Percentiles rank a stretch among this genome's conserved stretches.
phyloP scores from a whole-genome alignment of 1,140 invertebrate species.

The Riptortus pedestris region DNA sequence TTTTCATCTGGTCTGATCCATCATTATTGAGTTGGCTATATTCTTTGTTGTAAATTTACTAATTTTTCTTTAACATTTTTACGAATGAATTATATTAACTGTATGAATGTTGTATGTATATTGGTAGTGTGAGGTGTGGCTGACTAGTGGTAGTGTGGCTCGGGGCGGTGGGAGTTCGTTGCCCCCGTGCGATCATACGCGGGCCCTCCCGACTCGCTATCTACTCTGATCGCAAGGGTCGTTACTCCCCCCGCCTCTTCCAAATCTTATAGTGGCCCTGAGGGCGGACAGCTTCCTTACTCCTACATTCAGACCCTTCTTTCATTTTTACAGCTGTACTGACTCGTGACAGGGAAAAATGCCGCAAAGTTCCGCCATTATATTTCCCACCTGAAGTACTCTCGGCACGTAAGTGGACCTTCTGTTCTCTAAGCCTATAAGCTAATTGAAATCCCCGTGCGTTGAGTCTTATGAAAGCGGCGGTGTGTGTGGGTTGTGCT shows the following conservation, averaged over 20 bases:
- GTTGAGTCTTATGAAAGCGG: too few species aligned
- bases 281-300: neutral
- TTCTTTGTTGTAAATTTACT: conserved; percentile 2
- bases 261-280: neutral
- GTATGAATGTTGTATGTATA: too few species aligned
- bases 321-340: conserved; percentile 7
- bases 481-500: too few species aligned
- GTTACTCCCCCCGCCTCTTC: neutral
- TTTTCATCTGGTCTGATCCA: conserved; percentile 11
- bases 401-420: neutral
- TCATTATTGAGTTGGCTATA: neutral
- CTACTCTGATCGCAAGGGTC: neutral
- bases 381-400: neutral
- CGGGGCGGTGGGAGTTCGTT: neutral
- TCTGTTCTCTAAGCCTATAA: too few species aligned
- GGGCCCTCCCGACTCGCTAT: too few species aligned
- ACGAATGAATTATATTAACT: too few species aligned
- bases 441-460: too few species aligned
- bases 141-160: neutral
- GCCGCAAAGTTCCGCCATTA: neutral
- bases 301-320: neutral
- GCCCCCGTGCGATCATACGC: neutral
- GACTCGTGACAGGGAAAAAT: neutral
- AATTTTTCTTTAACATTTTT: neutral
- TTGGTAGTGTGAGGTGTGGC: neutral